These are phyloP conservation scores for Dorcus hopei DNA, from an alignment of 2,888 invertebrate species.

Conservation along the genomic window DNA sequence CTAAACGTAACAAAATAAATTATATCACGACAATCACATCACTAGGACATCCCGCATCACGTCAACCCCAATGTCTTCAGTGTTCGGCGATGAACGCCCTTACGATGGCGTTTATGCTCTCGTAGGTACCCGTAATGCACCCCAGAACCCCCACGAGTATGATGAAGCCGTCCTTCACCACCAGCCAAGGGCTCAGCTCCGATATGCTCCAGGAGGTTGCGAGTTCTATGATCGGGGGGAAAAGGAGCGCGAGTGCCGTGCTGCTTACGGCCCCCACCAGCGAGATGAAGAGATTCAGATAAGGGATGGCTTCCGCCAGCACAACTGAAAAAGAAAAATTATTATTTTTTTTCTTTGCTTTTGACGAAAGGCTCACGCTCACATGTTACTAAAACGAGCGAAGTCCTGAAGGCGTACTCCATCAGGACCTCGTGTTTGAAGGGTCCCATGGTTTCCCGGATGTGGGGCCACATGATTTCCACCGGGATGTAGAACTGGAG, in stretches of 20 bases:
- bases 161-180: conserved; percentile 63
- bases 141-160: conserved; percentile 67
- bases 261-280: conserved; percentile 89
- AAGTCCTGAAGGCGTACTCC: conserved; percentile 69
- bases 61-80: not conserved
- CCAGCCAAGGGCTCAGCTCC: conserved; percentile 49
- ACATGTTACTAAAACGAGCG: conserved; percentile 80
- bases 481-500: conserved; percentile 95
- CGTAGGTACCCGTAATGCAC: conserved; percentile 72
- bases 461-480: conserved; percentile 79
- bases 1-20: too few relatives aligned
- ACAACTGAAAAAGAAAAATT: conserved; percentile 59
- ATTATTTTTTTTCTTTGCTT: not conserved
- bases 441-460: conserved; percentile 55
- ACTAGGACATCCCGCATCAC: too few relatives aligned
- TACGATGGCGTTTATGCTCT: conserved; percentile 64
- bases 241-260: conserved; percentile 80
- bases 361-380: conserved; percentile 37
- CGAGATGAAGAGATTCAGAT: conserved; percentile 83
- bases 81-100: conserved; percentile 44
- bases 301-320: conserved; percentile 82
- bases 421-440: conserved; percentile 57
- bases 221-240: conserved; percentile 84
- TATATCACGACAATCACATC: too few relatives aligned
- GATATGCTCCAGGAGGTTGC: conserved; percentile 64